These are phyloP conservation scores for Stomatorhinus ivindoensis DNA, from an alignment of 2,113 vertebrate genomes.

Conservation along the genomic window DNA sequence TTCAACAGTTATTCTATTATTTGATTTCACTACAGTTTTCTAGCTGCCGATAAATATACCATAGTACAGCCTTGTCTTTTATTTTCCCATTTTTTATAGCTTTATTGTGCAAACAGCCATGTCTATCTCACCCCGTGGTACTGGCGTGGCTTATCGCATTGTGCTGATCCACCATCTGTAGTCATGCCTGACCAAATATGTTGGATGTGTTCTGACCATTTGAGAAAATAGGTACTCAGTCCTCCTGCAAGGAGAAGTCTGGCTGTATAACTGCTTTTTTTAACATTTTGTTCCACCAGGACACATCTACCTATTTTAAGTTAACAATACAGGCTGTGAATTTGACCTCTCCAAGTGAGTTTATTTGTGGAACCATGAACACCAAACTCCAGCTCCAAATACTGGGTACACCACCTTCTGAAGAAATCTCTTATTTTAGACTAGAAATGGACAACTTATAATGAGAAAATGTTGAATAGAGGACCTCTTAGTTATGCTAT, in stretches of 20 bases:
- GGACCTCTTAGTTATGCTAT: background rate
- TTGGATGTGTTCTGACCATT: background rate
- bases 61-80: background rate
- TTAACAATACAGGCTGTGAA: background rate
- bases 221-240: background rate
- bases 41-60: slow-evolving; percentile 1
- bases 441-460: background rate
- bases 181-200: background rate
- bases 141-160: background rate
- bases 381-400: background rate
- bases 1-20: background rate
- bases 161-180: slow-evolving; percentile 3
- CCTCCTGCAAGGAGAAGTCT: background rate
- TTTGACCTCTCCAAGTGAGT: background rate
- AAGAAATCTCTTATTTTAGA: background rate
- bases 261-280: background rate
- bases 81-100: background rate
- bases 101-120: background rate
- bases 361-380: background rate
- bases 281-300: slow-evolving; percentile 1
- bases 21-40: slow-evolving; percentile 1
- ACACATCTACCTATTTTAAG: background rate
- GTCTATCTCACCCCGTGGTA: background rate
- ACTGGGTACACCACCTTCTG: background rate
- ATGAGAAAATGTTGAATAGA: background rate